These are phyloP conservation scores for Diglossa cyanea DNA, from an alignment of 2,797 vertebrate genomes.

Conservation along the genomic window DNA sequence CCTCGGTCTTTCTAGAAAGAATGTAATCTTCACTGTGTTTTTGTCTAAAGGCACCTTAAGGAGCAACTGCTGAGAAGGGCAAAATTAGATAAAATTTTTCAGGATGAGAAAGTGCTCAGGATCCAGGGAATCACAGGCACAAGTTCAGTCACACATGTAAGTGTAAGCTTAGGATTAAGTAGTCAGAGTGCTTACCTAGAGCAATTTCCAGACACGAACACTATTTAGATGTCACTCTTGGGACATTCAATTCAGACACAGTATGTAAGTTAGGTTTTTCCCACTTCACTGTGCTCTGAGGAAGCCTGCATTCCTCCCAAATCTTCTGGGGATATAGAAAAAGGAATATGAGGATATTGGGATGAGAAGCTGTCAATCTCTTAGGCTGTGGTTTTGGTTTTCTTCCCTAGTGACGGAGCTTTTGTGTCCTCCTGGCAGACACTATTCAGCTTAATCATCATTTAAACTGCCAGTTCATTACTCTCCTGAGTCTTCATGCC, in stretches of 20 bases:
- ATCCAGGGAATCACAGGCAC: not conserved
- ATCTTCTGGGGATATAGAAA: not conserved
- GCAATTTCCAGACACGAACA: not conserved
- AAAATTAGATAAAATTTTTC: not conserved
- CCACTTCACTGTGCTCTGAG: not conserved
- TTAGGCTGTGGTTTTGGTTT: conserved; percentile 1
- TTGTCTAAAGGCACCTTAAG: not conserved
- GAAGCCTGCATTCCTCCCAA: not conserved
- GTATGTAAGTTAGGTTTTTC: not conserved
- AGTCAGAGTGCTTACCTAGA: not conserved
- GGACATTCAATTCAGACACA: not conserved
- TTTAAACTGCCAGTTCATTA: conserved; percentile 41
- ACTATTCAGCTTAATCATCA: conserved; percentile 38
- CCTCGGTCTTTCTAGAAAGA: not conserved
- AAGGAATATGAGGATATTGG: not conserved
- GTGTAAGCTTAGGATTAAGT: not conserved
- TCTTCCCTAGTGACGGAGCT: not conserved
- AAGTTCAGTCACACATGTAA: not conserved
- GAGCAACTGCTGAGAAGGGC: not conserved
- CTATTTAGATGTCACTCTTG: not conserved
- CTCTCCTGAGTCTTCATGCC: not conserved
- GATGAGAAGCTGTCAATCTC: conserved; percentile 9
- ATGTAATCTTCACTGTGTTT: not conserved
- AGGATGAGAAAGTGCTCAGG: not conserved
- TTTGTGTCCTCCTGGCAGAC: conserved; percentile 19